Evolutionary conservation across 2,797 vertebrate genomes (phyloP).

Genomic region (Yasuhikotakia modesta): DNA sequence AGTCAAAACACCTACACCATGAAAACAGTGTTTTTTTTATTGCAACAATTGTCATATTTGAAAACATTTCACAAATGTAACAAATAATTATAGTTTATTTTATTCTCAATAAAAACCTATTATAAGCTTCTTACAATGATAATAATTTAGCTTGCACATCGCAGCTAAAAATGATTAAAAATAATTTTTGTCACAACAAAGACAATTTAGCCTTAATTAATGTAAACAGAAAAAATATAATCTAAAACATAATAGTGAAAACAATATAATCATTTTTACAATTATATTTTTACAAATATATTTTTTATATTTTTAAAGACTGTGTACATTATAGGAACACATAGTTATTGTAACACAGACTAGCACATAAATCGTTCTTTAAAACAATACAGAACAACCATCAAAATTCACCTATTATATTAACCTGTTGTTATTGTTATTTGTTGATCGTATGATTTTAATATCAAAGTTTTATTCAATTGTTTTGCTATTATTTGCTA

Average conservation of each 20-base stretch:
- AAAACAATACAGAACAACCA: not conserved
- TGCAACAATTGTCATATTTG: not conserved
- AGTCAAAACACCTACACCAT: not conserved
- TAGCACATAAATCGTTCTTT: not conserved
- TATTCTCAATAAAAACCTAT: not conserved
- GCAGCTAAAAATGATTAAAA: not conserved
- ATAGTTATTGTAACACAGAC: not conserved
- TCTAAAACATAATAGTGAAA: too few relatives aligned
- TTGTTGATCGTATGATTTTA: too few relatives aligned
- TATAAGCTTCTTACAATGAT: slow-evolving; percentile 1
- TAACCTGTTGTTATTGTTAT: not conserved
- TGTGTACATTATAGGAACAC: not conserved
- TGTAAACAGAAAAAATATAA: too few relatives aligned
- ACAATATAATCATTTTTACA: not conserved
- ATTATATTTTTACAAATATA: not conserved
- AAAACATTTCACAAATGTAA: not conserved
- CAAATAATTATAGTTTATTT: not conserved
- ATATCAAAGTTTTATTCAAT: not conserved
- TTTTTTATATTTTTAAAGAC: too few relatives aligned
- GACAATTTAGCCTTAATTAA: not conserved
- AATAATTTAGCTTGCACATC: not conserved
- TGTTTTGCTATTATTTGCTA: not conserved
- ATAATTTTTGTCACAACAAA: not conserved
- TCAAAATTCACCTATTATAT: not conserved
- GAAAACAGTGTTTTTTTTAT: not conserved